Base-by-base conservation (phyloP, 2,888 invertebrate genomes). In the Drosophila antonietae region DNA sequence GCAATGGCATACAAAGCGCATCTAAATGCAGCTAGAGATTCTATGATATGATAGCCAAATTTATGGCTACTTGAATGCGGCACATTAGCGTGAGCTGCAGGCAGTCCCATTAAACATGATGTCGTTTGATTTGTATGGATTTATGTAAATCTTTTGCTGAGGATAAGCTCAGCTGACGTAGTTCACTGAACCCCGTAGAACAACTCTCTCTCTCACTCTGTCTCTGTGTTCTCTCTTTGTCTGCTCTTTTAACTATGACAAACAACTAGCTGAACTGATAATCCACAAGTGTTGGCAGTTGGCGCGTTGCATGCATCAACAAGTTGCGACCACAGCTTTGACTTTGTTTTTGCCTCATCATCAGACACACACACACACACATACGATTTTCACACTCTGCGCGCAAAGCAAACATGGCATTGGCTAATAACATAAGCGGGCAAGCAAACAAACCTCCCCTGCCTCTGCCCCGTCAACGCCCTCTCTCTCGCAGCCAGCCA, bases 361-460 rank as follows among this genome's bases (percentile, higher is more conserved):
- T 51, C 61, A 49, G 28, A 33, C 28, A 43, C 20, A 55, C 20
- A 28, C 37, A 28, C 41, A 56, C 28, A 70, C 55, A 35, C 33
- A 28, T 73, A 72, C 74, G 67, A 82, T 87, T 84, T 82, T 82
- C 85, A 87, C 84, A 82, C 88, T 80, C 74, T 64, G 68, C 59
- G 52, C 63, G 37, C 68, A 67, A 62, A 63, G 69, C 70, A 84
- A 81, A 87, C 88, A 88, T 85, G 68, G 77, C 81, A 68, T 79
- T 81, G 83, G 84, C 84, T 85, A 88, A 85, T 85, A 85, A 88
- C 88, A 83, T 88, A 86, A 85, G 88, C 84, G 75, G 74, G 80
- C 64, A 53, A 75, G 86, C 81, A 84, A 84, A 80, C 83, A 84
- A 81, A 73, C 49, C 49, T n/a, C n/a, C 14, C 39, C n/a, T 52